Base-by-base conservation (phyloP, 2,888 invertebrate species). In the Minunthozetes semirufus region DNA sequence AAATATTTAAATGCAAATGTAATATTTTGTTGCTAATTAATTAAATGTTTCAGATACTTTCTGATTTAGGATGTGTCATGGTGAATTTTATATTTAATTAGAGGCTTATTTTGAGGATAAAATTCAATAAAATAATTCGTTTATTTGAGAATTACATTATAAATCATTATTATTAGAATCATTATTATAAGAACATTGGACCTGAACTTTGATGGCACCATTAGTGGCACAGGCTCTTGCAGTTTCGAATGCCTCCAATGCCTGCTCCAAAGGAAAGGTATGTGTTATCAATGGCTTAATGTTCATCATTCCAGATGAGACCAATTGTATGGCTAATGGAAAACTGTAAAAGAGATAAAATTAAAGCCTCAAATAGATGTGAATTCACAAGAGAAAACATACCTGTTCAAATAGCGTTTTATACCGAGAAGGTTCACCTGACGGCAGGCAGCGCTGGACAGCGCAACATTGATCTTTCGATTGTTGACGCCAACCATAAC, bases 261-360 rank as follows among this genome's bases (percentile, higher is more conserved):
- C 38, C 6, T 76, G 70, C 27, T 70, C 66, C 13, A 76, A 42
- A 15, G 9, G n/a, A 27, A 56, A 66, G 15, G 50, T 53, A 50
- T 76, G 76, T 8, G 73, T 76, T 17, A 73, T 68, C 70, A 76
- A 48, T 8, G 46, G 50, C 46, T 76, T 73, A 17, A 70, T 29
- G n/a, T 59, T 17, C 11, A 71, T 13, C 22, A 53, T 27, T 5
- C 76, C 76, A 9, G 15, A 48, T 29, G 73, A 66, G 0, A 76
- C 56, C 48, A 76, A 70, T 27, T 76, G 70, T 56, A 76, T 76
- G 71, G 77, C 71, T 13, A 33, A 53, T 22, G 77, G 77, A 66
- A 74, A 74, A 53, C 75, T 72, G 59, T n/a, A n/a, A n/a, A n/a
- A n/a, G n/a, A n/a, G n/a, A n/a, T n/a, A n/a, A 17, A 72, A 59